Base-by-base conservation (phyloP, 2,888 invertebrate genomes). In the Lasioglossum malachurum region DNA sequence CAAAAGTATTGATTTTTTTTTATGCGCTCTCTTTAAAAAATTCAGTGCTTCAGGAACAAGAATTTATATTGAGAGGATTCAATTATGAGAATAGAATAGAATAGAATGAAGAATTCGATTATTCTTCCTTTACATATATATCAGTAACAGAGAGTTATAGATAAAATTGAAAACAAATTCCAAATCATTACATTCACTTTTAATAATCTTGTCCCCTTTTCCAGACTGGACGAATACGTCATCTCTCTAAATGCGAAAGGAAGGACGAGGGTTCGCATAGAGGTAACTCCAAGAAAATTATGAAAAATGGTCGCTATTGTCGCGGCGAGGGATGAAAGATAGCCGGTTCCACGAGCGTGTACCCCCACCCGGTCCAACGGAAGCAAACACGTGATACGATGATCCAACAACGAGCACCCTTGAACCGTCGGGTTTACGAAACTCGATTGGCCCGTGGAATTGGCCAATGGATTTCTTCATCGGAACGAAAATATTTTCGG, bases 401-500 rank as follows among this genome's bases (percentile, higher is more conserved):
- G 35, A 38, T 69, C 67, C 35, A 38, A 38, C 23, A 10, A 38
- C 38, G 69, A 38, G 41, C 69, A 69, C 69, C 69, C 69, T 69
- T 69, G 69, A 69, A 69, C 41, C 67, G 35, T 12, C 23, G 19
- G 69, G 41, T 41, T 69, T 69, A 41, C 69, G 69, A 69, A 69
- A 69, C 69, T 23, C 35, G 19, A 53, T 69, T 31, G 35, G 67
- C 10, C 14, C 19, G 7, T 12, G 12, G 69, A 23, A 74, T 74
- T 74, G 35, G 35, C 49, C 73, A 74, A 74, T 35, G 49, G 16
- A 14, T 74, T 31, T 49, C 44, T 74, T 46, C 67, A 31, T 75
- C 12, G 73, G 23, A n/a, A 44, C 23, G 64, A 31, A n/a, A 64
- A 44, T 64, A 80, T 85, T 81, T 31, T 60, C 31, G 27, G 75